phyloP scores from a whole-genome alignment of 2,888 invertebrate species.

The Trypoxylon attenuatum region DNA sequence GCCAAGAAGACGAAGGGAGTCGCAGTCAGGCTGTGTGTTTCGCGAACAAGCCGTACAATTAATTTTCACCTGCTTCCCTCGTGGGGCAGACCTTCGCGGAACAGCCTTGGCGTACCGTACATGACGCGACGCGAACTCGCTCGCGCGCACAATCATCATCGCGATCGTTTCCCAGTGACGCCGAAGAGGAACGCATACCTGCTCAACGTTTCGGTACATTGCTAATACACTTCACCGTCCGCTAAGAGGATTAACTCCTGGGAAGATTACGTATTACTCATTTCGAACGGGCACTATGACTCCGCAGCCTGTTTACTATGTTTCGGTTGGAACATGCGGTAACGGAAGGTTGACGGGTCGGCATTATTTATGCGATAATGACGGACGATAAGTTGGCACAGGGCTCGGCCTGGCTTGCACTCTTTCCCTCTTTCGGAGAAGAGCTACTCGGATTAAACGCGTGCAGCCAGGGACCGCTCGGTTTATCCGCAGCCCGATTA shows the following conservation, averaged over 20 bases:
- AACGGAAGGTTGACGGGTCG: no score
- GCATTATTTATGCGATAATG: neutral
- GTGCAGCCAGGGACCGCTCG: neutral
- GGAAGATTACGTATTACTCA: neutral
- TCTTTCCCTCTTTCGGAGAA: neutral
- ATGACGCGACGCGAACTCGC: neutral
- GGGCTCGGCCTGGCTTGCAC: neutral
- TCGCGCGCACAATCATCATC: constrained; percentile 18
- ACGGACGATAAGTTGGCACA: neutral
- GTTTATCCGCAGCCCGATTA: neutral
- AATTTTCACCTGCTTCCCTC: constrained; percentile 67
- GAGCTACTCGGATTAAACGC: neutral
- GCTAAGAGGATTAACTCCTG: neutral
- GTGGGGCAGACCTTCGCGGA: constrained; percentile 46
- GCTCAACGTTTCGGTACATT: constrained; percentile 1
- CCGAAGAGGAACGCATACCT: no score
- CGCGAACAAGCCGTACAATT: constrained; percentile 64
- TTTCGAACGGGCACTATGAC: neutral
- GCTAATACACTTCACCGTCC: neutral
- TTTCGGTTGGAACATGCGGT: no score
- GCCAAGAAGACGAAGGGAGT: constrained; percentile 27
- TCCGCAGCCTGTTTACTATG: neutral
- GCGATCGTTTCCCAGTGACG: constrained; percentile 42
- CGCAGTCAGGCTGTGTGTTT: constrained; percentile 36
- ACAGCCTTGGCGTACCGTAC: constrained; percentile 28